Evolutionary conservation across 2,797 vertebrate species (phyloP), one percentile per base, ranked within the genome.

Genomic region (Staurois parvus): DNA sequence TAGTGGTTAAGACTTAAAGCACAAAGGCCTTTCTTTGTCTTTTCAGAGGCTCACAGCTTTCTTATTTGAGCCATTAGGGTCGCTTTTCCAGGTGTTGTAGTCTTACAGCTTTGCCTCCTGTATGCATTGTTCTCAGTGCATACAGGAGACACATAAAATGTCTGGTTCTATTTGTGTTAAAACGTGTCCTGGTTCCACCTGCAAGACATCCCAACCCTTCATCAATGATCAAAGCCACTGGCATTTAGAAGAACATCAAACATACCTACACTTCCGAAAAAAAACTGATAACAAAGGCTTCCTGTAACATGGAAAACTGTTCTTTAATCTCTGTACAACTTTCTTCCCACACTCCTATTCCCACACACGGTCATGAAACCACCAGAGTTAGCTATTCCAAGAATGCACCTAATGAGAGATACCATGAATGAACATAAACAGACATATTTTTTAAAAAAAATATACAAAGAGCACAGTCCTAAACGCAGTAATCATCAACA

Each of bases 161-260:
- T 48, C 83, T 84, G 82, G 11, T 86, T 56, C 66, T 82, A 72
- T 88, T 85, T 87, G 76, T 81, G 72, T 85, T 87, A 81, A 69
- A 76, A 59, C 40, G n/a, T 29, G 42, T 64, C 84, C 84, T 72
- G 37, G 67, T 89, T 86, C 81, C 79, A 89, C 77, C 88, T 88
- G 79, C 70, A 67, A 30, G 70, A 78, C 76, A 84, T 78, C 78
- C 52, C 26, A 73, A 40, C n/a, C 73, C 59, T 83, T 89, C 74
- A 78, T 88, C 84, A 88, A 26, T 77, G 74, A 89, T 88, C 66
- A 86, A 70, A 66, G 34, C 32, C 17, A 24, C 79, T 29, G 24
- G 48, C 59, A 83, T 73, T 67, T 66, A 32, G 30, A 59, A n/a
- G 28, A 79, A 64, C 40, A 67, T 72, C 79, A 76, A 83, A 77